A percentile compares a stretch with the other conserved stretches of the same genome.
These are phyloP conservation scores for Plebejus melissa DNA, from an alignment of 2,888 invertebrate genomes.

Conservation along the genomic window DNA sequence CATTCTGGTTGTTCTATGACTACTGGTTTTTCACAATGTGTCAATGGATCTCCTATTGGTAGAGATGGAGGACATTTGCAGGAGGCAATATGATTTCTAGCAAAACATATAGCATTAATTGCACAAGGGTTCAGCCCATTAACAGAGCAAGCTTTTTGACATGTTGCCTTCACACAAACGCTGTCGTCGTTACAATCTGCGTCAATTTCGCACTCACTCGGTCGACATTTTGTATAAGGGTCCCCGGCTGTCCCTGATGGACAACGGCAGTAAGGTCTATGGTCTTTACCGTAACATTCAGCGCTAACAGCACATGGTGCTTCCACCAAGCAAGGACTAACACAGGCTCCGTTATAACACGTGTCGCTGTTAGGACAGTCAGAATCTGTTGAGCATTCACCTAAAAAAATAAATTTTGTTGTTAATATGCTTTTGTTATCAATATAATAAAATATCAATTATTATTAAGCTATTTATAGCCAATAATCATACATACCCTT, in stretches of 20 bases:
- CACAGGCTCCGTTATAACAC: conserved; percentile 89
- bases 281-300: conserved; percentile 89
- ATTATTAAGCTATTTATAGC: not conserved
- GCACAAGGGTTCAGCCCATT: conserved; percentile 86
- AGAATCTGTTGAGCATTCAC: conserved; percentile 77
- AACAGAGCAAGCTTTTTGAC: conserved; percentile 87
- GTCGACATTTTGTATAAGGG: conserved; percentile 87
- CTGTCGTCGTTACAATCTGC: conserved; percentile 88
- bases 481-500: conserved; percentile 73
- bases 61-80: conserved; percentile 90
- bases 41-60: conserved; percentile 88
- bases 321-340: conserved; percentile 87
- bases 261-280: conserved; percentile 89
- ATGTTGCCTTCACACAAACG: conserved; percentile 85
- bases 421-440: not conserved
- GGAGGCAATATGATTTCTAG: conserved; percentile 87
- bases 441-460: no score
- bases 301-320: conserved; percentile 92
- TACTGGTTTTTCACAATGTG: conserved; percentile 82
- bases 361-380: conserved; percentile 88
- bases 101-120: conserved; percentile 88
- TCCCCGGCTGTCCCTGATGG: conserved; percentile 87
- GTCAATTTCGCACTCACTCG: conserved; percentile 88
- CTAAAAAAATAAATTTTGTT: conserved; percentile 33
- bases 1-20: conserved; percentile 83